These are phyloP conservation scores for Pecten maximus DNA, from an alignment of 2,888 invertebrate genomes.

Conservation along the genomic window DNA sequence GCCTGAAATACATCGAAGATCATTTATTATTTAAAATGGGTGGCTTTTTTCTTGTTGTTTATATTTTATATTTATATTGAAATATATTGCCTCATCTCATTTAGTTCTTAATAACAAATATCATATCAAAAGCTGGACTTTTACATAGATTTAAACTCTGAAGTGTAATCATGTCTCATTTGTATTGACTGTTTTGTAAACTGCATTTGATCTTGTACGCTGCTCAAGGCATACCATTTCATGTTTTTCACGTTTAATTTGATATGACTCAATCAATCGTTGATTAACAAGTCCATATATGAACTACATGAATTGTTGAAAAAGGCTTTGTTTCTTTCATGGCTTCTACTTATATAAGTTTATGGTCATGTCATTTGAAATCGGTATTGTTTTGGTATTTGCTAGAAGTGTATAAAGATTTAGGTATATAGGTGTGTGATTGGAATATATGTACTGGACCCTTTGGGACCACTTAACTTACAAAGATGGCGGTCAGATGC, in stretches of 20 bases:
- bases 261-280: not conserved
- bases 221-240: not conserved
- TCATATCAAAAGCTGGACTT: slow-evolving; percentile 1
- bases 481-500: not conserved
- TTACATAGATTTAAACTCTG: not conserved
- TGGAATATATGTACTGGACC: not conserved
- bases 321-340: too few species aligned
- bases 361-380: not conserved
- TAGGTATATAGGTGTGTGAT: not conserved
- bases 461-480: not conserved
- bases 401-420: not conserved
- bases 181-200: not conserved
- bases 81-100: not conserved
- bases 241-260: not conserved
- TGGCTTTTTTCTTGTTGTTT: not conserved
- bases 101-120: not conserved
- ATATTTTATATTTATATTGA: not conserved
- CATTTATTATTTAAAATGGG: not conserved
- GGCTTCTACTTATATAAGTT: too few species aligned
- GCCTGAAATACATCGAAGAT: not conserved
- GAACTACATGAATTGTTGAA: too few species aligned
- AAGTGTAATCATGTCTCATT: not conserved
- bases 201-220: not conserved
- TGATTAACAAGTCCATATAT: too few species aligned
- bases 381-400: not conserved